A percentile compares a stretch with the other conserved stretches of the same genome.
Conservation (phyloP, 1,140 invertebrate species). For the Eupeodes corollae region DNA sequence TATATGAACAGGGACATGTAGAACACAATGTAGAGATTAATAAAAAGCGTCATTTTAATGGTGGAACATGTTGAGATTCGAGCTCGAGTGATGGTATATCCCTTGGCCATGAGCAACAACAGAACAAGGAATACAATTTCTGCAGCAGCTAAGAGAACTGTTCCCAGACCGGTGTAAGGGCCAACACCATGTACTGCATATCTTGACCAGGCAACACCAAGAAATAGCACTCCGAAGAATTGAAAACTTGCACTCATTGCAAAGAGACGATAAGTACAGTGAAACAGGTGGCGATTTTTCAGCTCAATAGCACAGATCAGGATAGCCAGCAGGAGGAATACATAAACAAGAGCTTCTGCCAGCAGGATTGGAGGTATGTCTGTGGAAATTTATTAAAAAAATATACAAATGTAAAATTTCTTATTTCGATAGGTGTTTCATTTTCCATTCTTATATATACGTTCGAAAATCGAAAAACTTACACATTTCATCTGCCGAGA, state of each 20-base stretch:
- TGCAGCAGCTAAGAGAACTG: constrained; percentile 56
- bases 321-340: constrained; percentile 49
- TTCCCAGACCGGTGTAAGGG: constrained; percentile 46
- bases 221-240: constrained; percentile 51
- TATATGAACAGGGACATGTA: constrained; percentile 66
- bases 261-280: constrained; percentile 81
- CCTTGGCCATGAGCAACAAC: constrained; percentile 73
- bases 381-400: no score
- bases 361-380: constrained; percentile 63
- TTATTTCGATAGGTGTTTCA: no score
- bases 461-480: constrained; percentile 28
- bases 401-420: no score
- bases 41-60: constrained; percentile 69
- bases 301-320: constrained; percentile 59
- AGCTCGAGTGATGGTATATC: constrained; percentile 80
- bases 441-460: neutral
- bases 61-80: constrained; percentile 54
- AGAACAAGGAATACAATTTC: constrained; percentile 65
- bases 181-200: constrained; percentile 60
- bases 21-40: constrained; percentile 59
- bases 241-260: constrained; percentile 56
- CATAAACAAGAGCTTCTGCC: constrained; percentile 50
- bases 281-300: constrained; percentile 62
- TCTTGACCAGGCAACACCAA: constrained; percentile 53
- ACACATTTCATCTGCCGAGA: constrained; percentile 90